Evolutionary conservation across 2,797 vertebrate species (phyloP).

Genomic region (Halcyon leucocephala): DNA sequence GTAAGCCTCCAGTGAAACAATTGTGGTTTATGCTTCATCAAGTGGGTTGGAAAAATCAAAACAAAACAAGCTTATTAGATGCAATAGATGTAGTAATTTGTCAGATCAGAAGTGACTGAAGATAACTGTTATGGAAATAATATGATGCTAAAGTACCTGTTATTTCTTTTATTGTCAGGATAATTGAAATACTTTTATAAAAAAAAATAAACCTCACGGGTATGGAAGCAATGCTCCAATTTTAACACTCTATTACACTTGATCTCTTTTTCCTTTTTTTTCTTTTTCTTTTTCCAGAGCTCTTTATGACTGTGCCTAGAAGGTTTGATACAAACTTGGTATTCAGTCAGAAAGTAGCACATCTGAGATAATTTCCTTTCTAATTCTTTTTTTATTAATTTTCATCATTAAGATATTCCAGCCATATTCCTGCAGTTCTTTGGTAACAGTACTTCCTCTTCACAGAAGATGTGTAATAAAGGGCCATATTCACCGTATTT

Average conservation of each 20-base stretch:
- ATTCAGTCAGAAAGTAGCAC: neutral
- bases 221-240: slow-evolving; percentile 7
- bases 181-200: slow-evolving; percentile 62
- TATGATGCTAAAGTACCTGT: slow-evolving; percentile 34
- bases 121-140: slow-evolving; percentile 51
- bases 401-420: neutral
- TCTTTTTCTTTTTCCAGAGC: neutral
- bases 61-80: slow-evolving; percentile 8
- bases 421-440: neutral
- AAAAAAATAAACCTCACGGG: slow-evolving; percentile 28
- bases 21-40: slow-evolving; percentile 14
- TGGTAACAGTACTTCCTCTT: neutral
- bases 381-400: slow-evolving; percentile 1
- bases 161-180: slow-evolving; percentile 40
- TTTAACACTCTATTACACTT: slow-evolving; percentile 25
- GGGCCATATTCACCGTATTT: neutral
- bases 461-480: neutral
- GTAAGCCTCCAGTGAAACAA: neutral
- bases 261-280: neutral
- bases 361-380: neutral
- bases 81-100: neutral
- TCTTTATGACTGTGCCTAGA: slow-evolving; percentile 42
- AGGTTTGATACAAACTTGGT: neutral
- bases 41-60: neutral
- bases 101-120: slow-evolving; percentile 54